A percentile compares a stretch with the other conserved stretches of the same genome.
phyloP scores from a whole-genome alignment of 2,113 vertebrate species.

The Callospermophilus lateralis region DNA sequence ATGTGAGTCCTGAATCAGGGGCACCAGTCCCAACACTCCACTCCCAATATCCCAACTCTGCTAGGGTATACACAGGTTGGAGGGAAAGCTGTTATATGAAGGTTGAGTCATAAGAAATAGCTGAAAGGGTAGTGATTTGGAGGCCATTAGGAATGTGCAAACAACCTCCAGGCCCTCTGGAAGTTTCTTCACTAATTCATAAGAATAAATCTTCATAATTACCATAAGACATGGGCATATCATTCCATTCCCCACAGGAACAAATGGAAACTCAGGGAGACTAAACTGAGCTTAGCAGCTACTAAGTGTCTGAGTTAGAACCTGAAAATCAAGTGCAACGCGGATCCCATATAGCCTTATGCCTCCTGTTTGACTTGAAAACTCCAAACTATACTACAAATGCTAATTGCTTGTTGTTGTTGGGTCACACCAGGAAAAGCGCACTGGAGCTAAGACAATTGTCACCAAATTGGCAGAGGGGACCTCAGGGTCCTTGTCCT shows the following conservation, averaged over 20 bases:
- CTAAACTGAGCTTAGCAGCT: neutral
- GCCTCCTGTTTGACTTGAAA: neutral
- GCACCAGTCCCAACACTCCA: neutral
- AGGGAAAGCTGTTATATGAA: neutral
- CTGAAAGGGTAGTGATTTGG: neutral
- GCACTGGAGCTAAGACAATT: neutral
- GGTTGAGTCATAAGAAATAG: neutral
- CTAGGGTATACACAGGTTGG: too few species aligned
- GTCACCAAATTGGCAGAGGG: neutral
- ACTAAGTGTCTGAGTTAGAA: neutral
- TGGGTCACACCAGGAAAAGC: neutral
- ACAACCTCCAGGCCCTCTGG: neutral
- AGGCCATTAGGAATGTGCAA: neutral
- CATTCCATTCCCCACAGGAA: neutral
- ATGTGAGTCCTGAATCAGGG: neutral
- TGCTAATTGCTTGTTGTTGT: neutral
- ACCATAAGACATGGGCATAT: neutral
- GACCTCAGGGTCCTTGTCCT: neutral
- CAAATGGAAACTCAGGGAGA: neutral
- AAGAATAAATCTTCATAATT: neutral
- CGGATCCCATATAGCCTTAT: neutral
- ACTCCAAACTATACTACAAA: neutral
- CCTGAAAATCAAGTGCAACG: neutral
- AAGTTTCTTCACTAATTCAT: neutral
- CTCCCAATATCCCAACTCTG: neutral